These are phyloP conservation scores for Sminthurides aquaticus DNA, from an alignment of 2,888 invertebrate genomes.

Conservation along the genomic window DNA sequence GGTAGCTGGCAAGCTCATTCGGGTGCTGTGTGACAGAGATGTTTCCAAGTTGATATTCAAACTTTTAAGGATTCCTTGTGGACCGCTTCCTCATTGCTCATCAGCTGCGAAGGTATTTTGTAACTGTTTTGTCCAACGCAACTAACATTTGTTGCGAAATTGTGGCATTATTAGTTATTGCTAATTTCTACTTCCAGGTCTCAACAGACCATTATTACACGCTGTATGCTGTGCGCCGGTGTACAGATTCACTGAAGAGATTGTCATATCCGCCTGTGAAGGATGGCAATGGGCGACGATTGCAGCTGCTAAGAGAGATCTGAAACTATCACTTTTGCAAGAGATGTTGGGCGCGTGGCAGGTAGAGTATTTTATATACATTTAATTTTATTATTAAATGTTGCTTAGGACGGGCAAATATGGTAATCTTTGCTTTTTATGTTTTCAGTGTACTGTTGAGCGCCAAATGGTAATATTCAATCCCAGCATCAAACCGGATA, in stretches of 20 bases:
- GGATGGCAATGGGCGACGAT: constrained; percentile 99
- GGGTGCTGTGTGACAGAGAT: constrained; percentile 24
- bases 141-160: background rate
- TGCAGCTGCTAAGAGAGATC: constrained; percentile 80
- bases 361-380: constrained; percentile 44
- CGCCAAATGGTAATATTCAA: constrained; percentile 82
- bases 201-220: constrained; percentile 71
- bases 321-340: constrained; percentile 81
- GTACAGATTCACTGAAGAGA: constrained; percentile 79
- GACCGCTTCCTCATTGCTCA: constrained; percentile 74
- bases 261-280: constrained; percentile 83
- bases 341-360: constrained; percentile 92
- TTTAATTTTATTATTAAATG: constrained; percentile 4
- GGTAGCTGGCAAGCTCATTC: constrained; percentile 48
- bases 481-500: constrained; percentile 60
- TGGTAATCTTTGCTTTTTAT: no score
- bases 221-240: constrained; percentile 81
- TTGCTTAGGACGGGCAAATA: background rate
- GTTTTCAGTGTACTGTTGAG: constrained; percentile 69
- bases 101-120: constrained; percentile 57
- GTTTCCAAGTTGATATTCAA: constrained; percentile 49
- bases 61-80: constrained; percentile 69
- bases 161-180: background rate
- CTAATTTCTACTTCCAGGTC: constrained; percentile 49
- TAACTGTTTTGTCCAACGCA: background rate